phyloP scores from a whole-genome alignment of 37 sponge, comb jelly and placozoan genomes.

The Ianthella basta region DNA sequence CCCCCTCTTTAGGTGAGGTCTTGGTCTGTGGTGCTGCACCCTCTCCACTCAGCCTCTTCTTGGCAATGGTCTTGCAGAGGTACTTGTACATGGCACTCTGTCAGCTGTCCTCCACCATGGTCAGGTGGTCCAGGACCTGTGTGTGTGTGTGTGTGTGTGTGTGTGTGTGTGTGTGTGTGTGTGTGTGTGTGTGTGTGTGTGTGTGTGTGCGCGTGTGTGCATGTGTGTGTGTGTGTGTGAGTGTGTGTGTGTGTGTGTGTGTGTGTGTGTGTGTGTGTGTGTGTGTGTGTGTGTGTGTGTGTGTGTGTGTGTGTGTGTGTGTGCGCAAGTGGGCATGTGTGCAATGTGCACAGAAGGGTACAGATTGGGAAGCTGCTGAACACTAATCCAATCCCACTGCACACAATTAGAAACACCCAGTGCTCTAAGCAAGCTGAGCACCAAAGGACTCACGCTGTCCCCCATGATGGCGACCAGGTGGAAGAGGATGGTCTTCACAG shows the following conservation, averaged over 20 bases:
- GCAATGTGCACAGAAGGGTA: neutral
- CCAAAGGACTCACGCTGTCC: slow-evolving; percentile 41
- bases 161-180: slow-evolving; percentile 7
- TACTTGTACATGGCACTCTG: slow-evolving; percentile 33
- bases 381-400: neutral
- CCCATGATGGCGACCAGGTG: slow-evolving; percentile 66
- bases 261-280: too few relatives aligned
- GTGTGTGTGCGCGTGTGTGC: neutral
- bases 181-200: slow-evolving; percentile 4
- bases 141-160: slow-evolving; percentile 12
- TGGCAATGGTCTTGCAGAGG: slow-evolving; percentile 51
- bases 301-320: too few relatives aligned
- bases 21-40: neutral
- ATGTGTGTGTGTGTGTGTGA: too few relatives aligned
- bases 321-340: too few relatives aligned
- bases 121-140: slow-evolving; percentile 60
- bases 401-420: neutral
- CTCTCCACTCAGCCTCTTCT: slow-evolving; percentile 46
- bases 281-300: too few relatives aligned
- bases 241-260: too few relatives aligned
- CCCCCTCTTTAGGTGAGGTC: neutral
- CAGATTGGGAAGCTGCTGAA: neutral
- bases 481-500: slow-evolving; percentile 89
- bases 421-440: too few relatives aligned
- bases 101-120: slow-evolving; percentile 45